Base-by-base conservation (phyloP, 2,888 invertebrate genomes). In the Leptinotarsa haldemani region DNA sequence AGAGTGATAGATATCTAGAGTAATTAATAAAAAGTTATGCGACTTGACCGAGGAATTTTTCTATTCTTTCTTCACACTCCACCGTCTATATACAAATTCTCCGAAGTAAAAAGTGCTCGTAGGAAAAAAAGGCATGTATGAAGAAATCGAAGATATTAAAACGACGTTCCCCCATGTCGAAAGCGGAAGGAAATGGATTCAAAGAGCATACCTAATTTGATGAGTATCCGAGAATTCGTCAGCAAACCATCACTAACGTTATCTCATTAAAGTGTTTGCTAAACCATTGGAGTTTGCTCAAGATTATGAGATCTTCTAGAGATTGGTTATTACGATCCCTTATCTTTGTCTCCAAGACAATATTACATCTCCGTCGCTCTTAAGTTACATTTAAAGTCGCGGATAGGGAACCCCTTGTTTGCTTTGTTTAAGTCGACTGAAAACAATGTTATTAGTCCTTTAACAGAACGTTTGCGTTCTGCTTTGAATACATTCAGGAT, bases 361-460 rank as follows among this genome's bases (percentile, higher is more conserved):
- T 81, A 80, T 81, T 79, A 80, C 77, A 80, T 80, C 78, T 78
- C 75, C 79, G 75, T 78, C 76, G 77, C 78, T 77, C 77, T 79
- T 80, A 81, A 80, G 80, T 81, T 78, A 79, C 79, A 78, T 81
- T 82, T 81, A 79, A 82, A 82, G 79, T 82, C 76, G 78, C 77
- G 80, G 82, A 82, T 83, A 81, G 80, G 78, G 74, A 80, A 80
- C 83, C 84, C 84, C 80, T 81, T 83, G 83, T 84, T 84, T 84
- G 82, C 82, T 82, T 82, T 82, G 82, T 80, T 79, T 80, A 81
- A 83, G 79, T 83, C 82, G 82, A 81, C 83, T 83, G 82, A 82
- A 82, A 83, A 83, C 83, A 83, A 83, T 83, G 83, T 84, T 83
- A 83, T 84, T 83, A 84, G 78, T 74, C 79, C 82, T 81, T 81